A percentile compares a stretch with the other conserved stretches of the same genome.
Evolutionary conservation across 2,888 invertebrate genomes (phyloP).

Genomic region (Hofmannophila pseudospretella): DNA sequence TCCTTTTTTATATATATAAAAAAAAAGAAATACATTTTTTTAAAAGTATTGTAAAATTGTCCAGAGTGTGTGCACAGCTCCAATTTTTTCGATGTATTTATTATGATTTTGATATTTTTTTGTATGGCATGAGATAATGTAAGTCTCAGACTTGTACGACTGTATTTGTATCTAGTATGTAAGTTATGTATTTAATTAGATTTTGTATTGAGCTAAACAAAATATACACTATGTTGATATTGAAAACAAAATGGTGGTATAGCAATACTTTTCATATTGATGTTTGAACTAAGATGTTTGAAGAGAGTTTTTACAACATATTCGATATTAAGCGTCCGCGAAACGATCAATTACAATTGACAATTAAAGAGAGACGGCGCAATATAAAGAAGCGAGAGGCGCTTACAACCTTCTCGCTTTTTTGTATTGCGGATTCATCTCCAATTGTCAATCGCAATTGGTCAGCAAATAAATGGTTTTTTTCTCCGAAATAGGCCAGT

Average conservation of each 20-base stretch:
- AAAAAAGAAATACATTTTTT: background rate
- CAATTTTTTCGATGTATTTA: conserved; percentile 48
- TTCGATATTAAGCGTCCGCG: too few relatives aligned
- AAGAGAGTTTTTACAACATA: too few relatives aligned
- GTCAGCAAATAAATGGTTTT: too few relatives aligned
- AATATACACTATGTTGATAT: conserved; percentile 59
- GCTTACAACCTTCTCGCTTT: too few relatives aligned
- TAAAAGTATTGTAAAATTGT: conserved; percentile 18
- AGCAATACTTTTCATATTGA: conserved; percentile 6
- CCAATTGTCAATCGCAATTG: too few relatives aligned
- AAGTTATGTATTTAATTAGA: conserved; percentile 57
- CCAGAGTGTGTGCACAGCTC: background rate
- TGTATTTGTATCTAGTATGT: conserved; percentile 39
- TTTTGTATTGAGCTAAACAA: conserved; percentile 70
- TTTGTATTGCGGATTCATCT: too few relatives aligned
- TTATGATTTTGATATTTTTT: conserved; percentile 20
- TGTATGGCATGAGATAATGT: conserved; percentile 27
- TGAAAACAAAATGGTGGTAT: conserved; percentile 22
- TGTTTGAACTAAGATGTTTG: conserved; percentile 9
- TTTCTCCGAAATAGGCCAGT: too few relatives aligned
- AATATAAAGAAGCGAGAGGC: too few relatives aligned
- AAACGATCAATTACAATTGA: too few relatives aligned
- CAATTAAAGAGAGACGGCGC: too few relatives aligned
- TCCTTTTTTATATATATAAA: conserved; percentile 28
- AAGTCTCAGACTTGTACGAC: conserved; percentile 23